phyloP scores from a whole-genome alignment of 2,888 invertebrate species.

The Sesia bembeciformis region DNA sequence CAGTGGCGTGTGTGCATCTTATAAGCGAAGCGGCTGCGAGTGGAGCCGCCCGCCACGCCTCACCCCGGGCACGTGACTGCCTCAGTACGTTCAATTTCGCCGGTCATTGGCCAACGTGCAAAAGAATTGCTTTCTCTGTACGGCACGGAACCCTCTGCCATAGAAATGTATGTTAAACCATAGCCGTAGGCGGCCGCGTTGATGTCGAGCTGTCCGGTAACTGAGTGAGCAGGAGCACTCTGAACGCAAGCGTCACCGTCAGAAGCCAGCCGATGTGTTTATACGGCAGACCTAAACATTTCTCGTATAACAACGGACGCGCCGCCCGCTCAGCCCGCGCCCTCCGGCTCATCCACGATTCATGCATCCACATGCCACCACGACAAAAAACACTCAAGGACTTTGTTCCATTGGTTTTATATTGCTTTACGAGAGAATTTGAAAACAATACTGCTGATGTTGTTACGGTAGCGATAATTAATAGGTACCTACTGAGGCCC shows the following conservation, averaged over 20 bases:
- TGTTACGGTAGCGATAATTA: too few relatives aligned
- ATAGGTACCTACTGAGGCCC: too few relatives aligned
- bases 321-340: conserved; percentile 32
- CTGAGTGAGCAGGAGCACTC: conserved; percentile 19
- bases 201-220: conserved; percentile 25
- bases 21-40: conserved; percentile 52
- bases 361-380: conserved; percentile 27
- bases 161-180: conserved; percentile 46
- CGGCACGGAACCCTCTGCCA: conserved; percentile 46
- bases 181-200: conserved; percentile 32
- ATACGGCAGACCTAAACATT: conserved; percentile 2
- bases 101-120: conserved; percentile 64
- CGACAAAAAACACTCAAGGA: conserved; percentile 28
- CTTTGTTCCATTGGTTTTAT: conserved; percentile 26
- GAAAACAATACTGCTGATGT: not conserved
- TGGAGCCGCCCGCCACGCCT: conserved; percentile 64
- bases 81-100: conserved; percentile 53
- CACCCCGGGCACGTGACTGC: conserved; percentile 74
- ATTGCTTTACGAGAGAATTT: not conserved
- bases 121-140: conserved; percentile 40
- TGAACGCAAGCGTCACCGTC: conserved; percentile 2
- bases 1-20: conserved; percentile 68
- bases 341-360: conserved; percentile 17
- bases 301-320: conserved; percentile 35
- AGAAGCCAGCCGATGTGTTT: conserved; percentile 2